phyloP scores from a whole-genome alignment of 1,140 invertebrate genomes.

The Cotesia chilonis region DNA sequence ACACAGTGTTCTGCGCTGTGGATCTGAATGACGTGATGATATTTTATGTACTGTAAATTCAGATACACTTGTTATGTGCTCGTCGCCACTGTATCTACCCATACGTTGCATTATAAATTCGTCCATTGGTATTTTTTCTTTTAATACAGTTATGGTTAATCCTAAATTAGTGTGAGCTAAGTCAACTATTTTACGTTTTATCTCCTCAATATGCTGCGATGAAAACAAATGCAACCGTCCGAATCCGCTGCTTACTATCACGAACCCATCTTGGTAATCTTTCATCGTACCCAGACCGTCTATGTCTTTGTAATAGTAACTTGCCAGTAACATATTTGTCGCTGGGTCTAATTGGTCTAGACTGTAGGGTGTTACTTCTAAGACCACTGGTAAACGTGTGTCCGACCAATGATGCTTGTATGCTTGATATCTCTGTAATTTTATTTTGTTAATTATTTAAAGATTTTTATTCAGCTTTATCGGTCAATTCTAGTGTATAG shows the following conservation, averaged over 20 bases:
- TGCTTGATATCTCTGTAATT: constrained; percentile 83
- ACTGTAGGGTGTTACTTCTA: constrained; percentile 90
- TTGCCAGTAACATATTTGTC: constrained; percentile 80
- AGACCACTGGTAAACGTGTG: constrained; percentile 81
- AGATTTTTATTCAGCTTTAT: not conserved
- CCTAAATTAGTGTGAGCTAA: constrained; percentile 81
- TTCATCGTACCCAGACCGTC: constrained; percentile 78
- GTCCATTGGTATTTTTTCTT: constrained; percentile 83
- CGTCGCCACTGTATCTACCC: constrained; percentile 86
- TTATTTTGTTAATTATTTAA: constrained; percentile 36
- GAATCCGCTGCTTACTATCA: constrained; percentile 87
- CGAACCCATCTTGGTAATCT: constrained; percentile 83
- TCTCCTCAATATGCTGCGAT: constrained; percentile 81
- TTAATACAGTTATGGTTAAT: constrained; percentile 82
- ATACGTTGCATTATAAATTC: constrained; percentile 87
- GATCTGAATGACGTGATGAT: constrained; percentile 78
- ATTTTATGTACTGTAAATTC: constrained; percentile 94
- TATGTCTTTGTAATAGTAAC: constrained; percentile 94
- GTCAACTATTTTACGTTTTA: constrained; percentile 87
- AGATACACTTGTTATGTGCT: constrained; percentile 88
- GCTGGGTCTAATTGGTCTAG: constrained; percentile 90
- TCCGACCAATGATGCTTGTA: constrained; percentile 97
- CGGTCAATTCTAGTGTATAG: too few relatives aligned
- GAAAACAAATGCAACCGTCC: constrained; percentile 90
- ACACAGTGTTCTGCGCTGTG: constrained; percentile 88